Evolutionary conservation across 2,888 invertebrate genomes (phyloP), one percentile per base, ranked within the genome.

Genomic region (Archaeoteleia sp.): DNA sequence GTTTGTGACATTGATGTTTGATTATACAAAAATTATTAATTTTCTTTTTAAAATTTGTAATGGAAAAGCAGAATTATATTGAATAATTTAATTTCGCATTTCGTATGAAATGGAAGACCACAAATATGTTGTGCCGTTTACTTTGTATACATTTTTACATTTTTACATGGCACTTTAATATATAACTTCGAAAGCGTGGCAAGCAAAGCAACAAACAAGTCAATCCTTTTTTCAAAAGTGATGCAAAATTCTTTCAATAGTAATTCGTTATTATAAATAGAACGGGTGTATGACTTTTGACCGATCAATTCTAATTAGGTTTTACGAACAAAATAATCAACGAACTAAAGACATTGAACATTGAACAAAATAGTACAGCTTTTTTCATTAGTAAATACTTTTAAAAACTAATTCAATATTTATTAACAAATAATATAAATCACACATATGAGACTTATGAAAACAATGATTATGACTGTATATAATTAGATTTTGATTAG

Each of bases 81-180:
- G 43, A 45, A 37, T 35, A 40, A 15, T 25, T 17, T 39, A 39
- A 57, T 46, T 46, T 46, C 17, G 29, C 30, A 45, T 46, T 30
- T 23, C 13, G 37, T 29, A 29, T 9, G 29, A 23, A 37, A 57
- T 46, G 55, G 55, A 57, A 57, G 55, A 57, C 55, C 20, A 25
- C 15, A 23, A 39, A 51, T n/a, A 29, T 4, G 23, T 51, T 46
- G 45, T 46, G 55, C 46, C 46, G 9, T 17, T 39, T 27, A 13
- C 27, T 39, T 37, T 15, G 30, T 15, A 12, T 13, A 55, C 35
- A 12, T 55, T 13, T 17, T 43, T 55, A 55, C n/a, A 12, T 13
- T 57, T 57, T 57, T 48, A 23, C 14, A 48, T 58, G 57, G 48
- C 48, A 58, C 48, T 15, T 32, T 49, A 57, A 20, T n/a, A 39